Base-by-base conservation (phyloP, 2,888 invertebrate species). In the Gastracanthus pulcherrimus region DNA sequence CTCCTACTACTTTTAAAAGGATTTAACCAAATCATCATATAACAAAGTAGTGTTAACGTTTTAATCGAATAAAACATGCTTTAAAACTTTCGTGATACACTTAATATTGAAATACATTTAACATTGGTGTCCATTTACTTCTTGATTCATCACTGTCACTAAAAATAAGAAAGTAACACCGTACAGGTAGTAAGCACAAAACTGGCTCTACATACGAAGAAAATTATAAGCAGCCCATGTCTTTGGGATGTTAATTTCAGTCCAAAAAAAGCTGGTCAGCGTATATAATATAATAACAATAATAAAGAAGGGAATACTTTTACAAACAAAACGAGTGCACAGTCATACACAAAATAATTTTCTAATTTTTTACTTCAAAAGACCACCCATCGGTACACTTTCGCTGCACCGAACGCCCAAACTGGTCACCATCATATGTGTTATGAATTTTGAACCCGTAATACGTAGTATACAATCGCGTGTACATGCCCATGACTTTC, bases 401-500 rank as follows among this genome's bases (percentile, higher is more conserved):
- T 71, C 75, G 77, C 70, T 66, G 45, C 3, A 55, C 2, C n/a
- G n/a, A n/a, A n/a, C 16, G 19, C 23, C 31, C 36, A 41, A 60
- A n/a, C 38, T 41, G n/a, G 19, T 41, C 62, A 11, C 9, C 23
- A n/a, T 41, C 31, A 76, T 69, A 34, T 26, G 60, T 60, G 60
- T 76, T 76, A 69, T 76, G 76, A 58, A 58, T 76, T 76, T 76
- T 76, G 55, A 67, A 55, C 58, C 26, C 62, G 74, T 31, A 45
- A 60, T 26, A 26, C 36, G 11, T 7, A 16, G 11, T 6, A n/a
- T 31, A 19, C 9, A 55, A n/a, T n/a, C 9, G 9, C 11, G 13
- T 26, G 11, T 26, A 23, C 4, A 55, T 55, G 19, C 55, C 16
- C 9, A 16, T 48, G 13, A 0, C n/a, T n/a, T 16, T 51, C 6